phyloP scores from a whole-genome alignment of 2,113 vertebrate species.

The Bostrychus sinensis region DNA sequence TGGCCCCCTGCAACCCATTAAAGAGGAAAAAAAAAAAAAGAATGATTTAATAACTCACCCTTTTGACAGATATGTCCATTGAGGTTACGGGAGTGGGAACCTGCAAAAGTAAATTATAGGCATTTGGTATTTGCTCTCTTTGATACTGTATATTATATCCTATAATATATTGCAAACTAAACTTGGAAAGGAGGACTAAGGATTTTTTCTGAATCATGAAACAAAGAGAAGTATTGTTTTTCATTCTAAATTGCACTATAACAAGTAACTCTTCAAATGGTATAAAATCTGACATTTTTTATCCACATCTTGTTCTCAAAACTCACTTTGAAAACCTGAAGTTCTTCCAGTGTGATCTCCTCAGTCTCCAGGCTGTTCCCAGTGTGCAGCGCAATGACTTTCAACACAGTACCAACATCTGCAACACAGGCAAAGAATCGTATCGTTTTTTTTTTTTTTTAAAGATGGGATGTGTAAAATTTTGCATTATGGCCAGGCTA shows the following conservation, averaged over 20 bases:
- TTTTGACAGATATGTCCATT: slow-evolving; percentile 94
- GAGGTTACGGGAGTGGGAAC: slow-evolving; percentile 86
- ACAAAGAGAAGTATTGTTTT: not conserved
- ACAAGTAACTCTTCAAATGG: too few species aligned
- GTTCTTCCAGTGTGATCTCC: slow-evolving; percentile 90
- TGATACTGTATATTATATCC: not conserved
- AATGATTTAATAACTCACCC: slow-evolving; percentile 76
- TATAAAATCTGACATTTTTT: not conserved
- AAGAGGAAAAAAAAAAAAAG: not conserved
- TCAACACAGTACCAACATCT: slow-evolving; percentile 90
- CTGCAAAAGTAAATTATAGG: slow-evolving; percentile 66
- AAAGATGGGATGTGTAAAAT: not conserved
- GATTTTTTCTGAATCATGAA: not conserved
- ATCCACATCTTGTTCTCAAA: not conserved
- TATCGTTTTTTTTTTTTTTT: too few species aligned
- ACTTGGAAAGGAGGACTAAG: not conserved
- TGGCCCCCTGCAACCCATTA: too few species aligned
- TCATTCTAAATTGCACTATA: not conserved
- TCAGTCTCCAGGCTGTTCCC: slow-evolving; percentile 76
- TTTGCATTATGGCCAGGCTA: not conserved
- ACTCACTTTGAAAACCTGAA: slow-evolving; percentile 92
- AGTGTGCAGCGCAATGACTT: slow-evolving; percentile 84
- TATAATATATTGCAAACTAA: not conserved
- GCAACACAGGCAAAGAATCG: slow-evolving; percentile 39
- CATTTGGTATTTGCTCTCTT: not conserved